Conservation (phyloP, 2,797 vertebrate genomes). For the Capromys pilorides region DNA sequence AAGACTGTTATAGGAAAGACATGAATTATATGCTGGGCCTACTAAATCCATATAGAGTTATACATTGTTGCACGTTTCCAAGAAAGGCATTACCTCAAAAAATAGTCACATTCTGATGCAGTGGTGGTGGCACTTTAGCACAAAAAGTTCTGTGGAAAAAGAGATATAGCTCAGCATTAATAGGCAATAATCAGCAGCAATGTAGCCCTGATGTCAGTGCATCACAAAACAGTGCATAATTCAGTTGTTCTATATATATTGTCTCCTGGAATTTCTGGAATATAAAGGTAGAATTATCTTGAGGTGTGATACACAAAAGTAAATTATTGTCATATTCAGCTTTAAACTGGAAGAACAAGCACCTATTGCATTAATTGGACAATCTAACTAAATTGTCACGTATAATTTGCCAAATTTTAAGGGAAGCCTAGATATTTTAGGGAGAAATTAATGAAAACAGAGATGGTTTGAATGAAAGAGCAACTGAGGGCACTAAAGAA, state of each 20-base stretch:
- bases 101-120: not conserved
- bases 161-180: not conserved
- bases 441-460: not conserved
- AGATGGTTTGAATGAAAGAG: not conserved
- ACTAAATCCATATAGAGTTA: not conserved
- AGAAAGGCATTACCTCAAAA: not conserved
- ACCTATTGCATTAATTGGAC: rapidly evolving
- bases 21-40: not conserved
- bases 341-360: not conserved
- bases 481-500: not conserved
- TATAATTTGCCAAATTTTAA: not conserved
- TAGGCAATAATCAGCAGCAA: not conserved
- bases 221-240: not conserved
- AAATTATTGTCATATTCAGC: not conserved
- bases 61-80: not conserved
- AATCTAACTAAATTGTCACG: not conserved
- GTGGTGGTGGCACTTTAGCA: not conserved
- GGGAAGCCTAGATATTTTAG: not conserved
- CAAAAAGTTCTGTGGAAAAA: not conserved
- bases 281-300: not conserved
- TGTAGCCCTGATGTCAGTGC: not conserved
- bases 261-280: not conserved
- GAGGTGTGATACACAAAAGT: not conserved
- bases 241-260: not conserved
- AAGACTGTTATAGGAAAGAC: not conserved